These are phyloP conservation scores for Gavia stellata DNA, from an alignment of 2,113 vertebrate genomes.

Conservation along the genomic window DNA sequence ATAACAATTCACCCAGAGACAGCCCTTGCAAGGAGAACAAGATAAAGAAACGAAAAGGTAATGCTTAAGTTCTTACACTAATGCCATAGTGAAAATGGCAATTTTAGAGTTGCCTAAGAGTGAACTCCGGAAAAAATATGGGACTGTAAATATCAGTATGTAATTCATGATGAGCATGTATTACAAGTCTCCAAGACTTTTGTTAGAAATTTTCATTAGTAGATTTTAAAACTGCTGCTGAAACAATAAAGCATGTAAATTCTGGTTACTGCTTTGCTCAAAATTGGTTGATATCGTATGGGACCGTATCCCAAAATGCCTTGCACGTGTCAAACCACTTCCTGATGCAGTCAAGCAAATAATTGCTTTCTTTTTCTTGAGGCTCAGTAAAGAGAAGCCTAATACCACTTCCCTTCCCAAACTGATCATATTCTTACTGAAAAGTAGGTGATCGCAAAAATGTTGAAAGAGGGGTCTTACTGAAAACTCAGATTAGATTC, in stretches of 20 bases:
- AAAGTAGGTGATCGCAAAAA: neutral
- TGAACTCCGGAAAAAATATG: neutral
- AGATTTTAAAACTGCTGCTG: neutral
- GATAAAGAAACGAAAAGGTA: slow-evolving; percentile 94
- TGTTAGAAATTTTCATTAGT: neutral
- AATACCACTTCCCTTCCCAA: neutral
- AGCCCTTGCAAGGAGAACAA: slow-evolving; percentile 83
- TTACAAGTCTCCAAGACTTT: neutral
- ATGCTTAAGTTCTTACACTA: neutral
- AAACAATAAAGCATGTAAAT: neutral
- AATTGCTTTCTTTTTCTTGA: neutral
- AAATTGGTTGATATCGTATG: neutral
- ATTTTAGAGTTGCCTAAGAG: neutral
- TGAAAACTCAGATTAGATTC: neutral
- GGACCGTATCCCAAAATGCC: neutral
- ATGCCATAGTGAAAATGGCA: neutral
- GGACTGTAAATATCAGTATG: neutral
- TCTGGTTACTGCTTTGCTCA: neutral
- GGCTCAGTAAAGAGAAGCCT: neutral
- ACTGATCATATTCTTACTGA: fast-evolving
- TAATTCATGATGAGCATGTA: no score
- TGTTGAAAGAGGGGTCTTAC: neutral
- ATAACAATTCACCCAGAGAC: slow-evolving; percentile 84
- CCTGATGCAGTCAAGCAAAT: neutral
- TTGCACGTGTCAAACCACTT: neutral